Evolutionary conservation across 2,113 vertebrate species (phyloP).

Genomic region (Erythrolamprus reginae): DNA sequence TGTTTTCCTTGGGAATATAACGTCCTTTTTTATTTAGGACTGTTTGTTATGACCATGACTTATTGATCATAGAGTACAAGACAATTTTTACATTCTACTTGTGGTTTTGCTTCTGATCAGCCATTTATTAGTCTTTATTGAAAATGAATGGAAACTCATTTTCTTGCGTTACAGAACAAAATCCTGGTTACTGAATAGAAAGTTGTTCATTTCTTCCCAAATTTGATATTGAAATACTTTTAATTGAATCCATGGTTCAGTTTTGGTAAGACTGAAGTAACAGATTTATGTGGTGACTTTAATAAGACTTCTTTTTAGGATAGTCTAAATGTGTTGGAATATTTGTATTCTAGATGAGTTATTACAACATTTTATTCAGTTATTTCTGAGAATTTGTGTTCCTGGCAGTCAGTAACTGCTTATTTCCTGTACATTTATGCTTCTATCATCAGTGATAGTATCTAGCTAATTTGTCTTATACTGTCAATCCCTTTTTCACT

Average conservation of each 20-base stretch:
- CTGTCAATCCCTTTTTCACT: neutral
- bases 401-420: neutral
- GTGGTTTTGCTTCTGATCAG: neutral
- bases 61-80: neutral
- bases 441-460: neutral
- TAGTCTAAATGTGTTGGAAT: neutral
- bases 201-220: fast-evolving
- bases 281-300: neutral
- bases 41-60: neutral
- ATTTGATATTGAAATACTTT: neutral
- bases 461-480: neutral
- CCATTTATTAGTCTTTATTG: neutral
- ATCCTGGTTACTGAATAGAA: neutral
- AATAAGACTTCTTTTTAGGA: neutral
- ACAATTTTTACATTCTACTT: neutral
- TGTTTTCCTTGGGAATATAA: neutral
- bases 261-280: neutral
- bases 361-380: neutral
- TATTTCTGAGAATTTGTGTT: neutral
- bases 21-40: too few species aligned
- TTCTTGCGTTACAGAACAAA: neutral
- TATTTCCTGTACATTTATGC: neutral
- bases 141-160: neutral
- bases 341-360: neutral
- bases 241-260: neutral